phyloP scores from a whole-genome alignment of 2,797 vertebrate species.

The Mormyrops attenuatus region DNA sequence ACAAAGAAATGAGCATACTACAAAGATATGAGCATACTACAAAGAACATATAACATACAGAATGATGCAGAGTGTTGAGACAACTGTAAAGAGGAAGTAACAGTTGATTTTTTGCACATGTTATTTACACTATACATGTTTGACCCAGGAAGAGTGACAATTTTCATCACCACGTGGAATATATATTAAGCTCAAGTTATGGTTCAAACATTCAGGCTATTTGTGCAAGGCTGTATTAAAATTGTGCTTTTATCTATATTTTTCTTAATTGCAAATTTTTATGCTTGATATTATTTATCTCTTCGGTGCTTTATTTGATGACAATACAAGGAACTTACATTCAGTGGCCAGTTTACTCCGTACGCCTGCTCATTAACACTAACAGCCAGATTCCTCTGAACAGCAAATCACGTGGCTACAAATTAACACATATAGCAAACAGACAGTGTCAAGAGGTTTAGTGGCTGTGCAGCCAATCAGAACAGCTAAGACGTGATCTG shows the following conservation, averaged over 20 bases:
- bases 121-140: neutral
- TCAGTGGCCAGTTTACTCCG: neutral
- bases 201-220: neutral
- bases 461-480: neutral
- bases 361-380: neutral
- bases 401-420: neutral
- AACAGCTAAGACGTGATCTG: neutral
- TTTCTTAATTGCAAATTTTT: neutral
- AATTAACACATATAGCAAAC: neutral
- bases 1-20: neutral
- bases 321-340: neutral
- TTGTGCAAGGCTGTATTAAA: neutral
- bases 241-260: neutral
- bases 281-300: neutral
- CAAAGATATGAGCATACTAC: neutral
- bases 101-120: neutral
- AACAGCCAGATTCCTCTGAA: neutral
- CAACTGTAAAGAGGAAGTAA: neutral
- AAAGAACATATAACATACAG: neutral
- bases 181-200: neutral
- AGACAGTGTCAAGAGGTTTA: neutral
- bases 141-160: neutral
- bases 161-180: neutral
- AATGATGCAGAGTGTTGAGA: neutral
- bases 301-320: neutral